phyloP scores from a whole-genome alignment of 2,113 vertebrate species.

The Polypterus senegalus region DNA sequence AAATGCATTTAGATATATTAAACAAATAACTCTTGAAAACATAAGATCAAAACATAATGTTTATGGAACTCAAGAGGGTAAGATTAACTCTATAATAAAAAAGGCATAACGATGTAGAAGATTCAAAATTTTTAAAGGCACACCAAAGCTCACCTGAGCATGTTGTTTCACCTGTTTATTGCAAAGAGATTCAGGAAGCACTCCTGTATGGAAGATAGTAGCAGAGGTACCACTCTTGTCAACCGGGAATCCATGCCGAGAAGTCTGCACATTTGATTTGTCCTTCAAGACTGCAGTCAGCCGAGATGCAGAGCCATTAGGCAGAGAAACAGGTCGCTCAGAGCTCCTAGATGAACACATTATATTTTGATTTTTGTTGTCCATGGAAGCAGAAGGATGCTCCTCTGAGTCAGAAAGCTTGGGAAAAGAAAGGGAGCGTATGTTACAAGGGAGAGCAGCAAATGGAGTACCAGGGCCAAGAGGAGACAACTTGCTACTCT shows the following conservation, averaged over 20 bases:
- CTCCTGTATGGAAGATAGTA: not conserved
- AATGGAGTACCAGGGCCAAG: slow-evolving; percentile 36
- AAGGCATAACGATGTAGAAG: too few species aligned
- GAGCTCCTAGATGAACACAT: not conserved
- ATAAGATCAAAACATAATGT: too few species aligned
- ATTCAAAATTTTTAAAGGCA: too few species aligned
- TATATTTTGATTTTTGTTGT: slow-evolving; percentile 29
- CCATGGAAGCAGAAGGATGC: slow-evolving; percentile 30
- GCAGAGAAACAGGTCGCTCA: slow-evolving; percentile 36
- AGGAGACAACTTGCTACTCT: slow-evolving; percentile 51
- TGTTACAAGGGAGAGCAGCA: slow-evolving; percentile 67
- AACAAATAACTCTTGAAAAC: too few species aligned
- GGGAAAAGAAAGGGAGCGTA: slow-evolving; percentile 87
- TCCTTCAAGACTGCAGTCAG: slow-evolving; percentile 16
- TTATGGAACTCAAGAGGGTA: too few species aligned
- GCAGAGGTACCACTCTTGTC: too few species aligned
- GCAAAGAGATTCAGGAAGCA: slow-evolving; percentile 8
- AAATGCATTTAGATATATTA: too few species aligned
- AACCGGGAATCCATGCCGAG: not conserved
- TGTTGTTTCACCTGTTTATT: slow-evolving; percentile 31
- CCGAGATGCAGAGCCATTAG: slow-evolving; percentile 45
- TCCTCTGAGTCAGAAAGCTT: slow-evolving; percentile 79
- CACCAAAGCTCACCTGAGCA: slow-evolving; percentile 35
- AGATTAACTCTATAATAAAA: too few species aligned
- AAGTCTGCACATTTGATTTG: not conserved